phyloP scores from a whole-genome alignment of 1,140 invertebrate genomes.

The Drosophila tristis region DNA sequence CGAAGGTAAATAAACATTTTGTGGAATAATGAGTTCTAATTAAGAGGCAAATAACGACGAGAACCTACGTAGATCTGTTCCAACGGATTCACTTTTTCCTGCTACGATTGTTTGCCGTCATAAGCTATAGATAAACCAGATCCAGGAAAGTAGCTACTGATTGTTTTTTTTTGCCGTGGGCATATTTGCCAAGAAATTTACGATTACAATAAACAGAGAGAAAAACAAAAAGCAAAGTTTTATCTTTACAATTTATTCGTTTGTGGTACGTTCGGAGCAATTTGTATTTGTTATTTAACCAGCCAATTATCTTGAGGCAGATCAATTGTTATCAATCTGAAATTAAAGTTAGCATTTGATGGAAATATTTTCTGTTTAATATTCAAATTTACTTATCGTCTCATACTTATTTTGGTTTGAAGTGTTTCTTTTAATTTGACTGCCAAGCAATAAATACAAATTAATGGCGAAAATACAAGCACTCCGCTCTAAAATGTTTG shows the following conservation, averaged over 20 bases:
- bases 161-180: neutral
- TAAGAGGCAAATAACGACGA: conserved; percentile 47
- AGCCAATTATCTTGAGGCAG: too few relatives aligned
- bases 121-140: conserved; percentile 18
- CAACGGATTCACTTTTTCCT: conserved; percentile 30
- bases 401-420: neutral
- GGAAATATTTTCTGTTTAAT: too few relatives aligned
- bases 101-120: neutral
- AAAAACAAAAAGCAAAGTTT: neutral
- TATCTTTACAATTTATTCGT: neutral
- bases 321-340: neutral
- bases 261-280: too few relatives aligned
- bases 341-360: neutral
- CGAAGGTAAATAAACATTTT: conserved; percentile 58
- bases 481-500: neutral
- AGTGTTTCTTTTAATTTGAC: too few relatives aligned
- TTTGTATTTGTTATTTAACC: too few relatives aligned
- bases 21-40: conserved; percentile 58
- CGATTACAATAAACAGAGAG: neutral
- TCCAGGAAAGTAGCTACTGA: neutral
- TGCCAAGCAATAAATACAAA: conserved; percentile 1
- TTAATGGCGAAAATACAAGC: neutral
- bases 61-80: conserved; percentile 41
- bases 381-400: neutral
- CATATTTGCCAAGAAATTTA: neutral